These are phyloP conservation scores for Pyrocephalus nanus DNA, from an alignment of 2,797 vertebrate species.

Conservation along the genomic window DNA sequence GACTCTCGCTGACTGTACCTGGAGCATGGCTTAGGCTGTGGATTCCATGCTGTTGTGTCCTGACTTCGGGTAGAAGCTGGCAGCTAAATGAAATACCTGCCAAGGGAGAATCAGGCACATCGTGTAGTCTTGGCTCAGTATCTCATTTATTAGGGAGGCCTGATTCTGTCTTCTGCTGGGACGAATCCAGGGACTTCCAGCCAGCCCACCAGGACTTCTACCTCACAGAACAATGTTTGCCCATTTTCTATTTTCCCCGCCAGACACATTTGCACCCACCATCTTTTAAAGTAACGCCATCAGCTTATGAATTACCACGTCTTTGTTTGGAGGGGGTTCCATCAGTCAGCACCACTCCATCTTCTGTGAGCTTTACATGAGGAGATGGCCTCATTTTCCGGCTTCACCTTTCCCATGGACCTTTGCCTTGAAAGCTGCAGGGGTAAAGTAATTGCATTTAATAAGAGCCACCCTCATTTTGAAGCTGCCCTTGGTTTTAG, in stretches of 20 bases:
- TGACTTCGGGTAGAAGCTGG: not conserved
- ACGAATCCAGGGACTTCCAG: not conserved
- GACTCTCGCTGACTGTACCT: not conserved
- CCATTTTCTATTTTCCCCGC: not conserved
- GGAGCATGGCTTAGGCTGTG: not conserved
- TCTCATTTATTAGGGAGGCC: slow-evolving; percentile 9
- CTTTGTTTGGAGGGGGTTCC: not conserved
- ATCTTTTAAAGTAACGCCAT: not conserved
- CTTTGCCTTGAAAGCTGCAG: not conserved
- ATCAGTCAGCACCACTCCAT: not conserved
- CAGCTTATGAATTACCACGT: not conserved
- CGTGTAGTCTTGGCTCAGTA: not conserved
- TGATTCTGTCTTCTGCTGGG: slow-evolving; percentile 14
- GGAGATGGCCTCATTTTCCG: not conserved
- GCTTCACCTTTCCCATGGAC: not conserved
- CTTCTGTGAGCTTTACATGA: not conserved
- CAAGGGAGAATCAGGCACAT: not conserved
- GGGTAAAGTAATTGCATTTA: slow-evolving; percentile 35
- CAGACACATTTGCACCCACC: not conserved
- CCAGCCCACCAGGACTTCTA: not conserved
- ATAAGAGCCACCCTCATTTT: slow-evolving; percentile 7
- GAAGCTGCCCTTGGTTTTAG: slow-evolving; percentile 11
- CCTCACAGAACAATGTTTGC: not conserved
- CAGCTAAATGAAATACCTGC: not conserved
- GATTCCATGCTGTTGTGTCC: not conserved